A percentile compares a stretch with the other conserved stretches of the same genome.
These are phyloP conservation scores for Cheilosia vernalis DNA, from an alignment of 2,888 invertebrate species.

Conservation along the genomic window DNA sequence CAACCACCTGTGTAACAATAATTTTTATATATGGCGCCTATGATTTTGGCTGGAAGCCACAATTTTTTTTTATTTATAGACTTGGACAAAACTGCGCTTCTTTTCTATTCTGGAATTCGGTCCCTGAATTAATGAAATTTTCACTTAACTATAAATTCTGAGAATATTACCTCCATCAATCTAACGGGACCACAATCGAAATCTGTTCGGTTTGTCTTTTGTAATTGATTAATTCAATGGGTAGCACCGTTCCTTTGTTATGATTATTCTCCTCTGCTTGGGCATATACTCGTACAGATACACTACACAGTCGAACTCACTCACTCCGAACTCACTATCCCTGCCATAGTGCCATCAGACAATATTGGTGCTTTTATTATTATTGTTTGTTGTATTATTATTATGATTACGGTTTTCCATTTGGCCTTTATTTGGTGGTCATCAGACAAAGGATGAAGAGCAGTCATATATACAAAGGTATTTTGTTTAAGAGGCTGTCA, in stretches of 20 bases:
- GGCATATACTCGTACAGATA: neutral
- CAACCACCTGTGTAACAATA: conserved; percentile 12
- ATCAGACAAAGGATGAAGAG: conserved; percentile 9
- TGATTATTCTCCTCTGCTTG: conserved; percentile 6
- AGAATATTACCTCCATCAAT: conserved; percentile 15
- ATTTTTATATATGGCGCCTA: conserved; percentile 36
- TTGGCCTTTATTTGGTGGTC: conserved; percentile 25
- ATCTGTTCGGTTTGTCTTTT: conserved; percentile 9
- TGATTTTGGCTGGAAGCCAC: conserved; percentile 26
- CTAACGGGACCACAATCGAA: conserved; percentile 11
- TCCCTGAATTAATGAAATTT: conserved; percentile 26
- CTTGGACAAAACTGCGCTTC: conserved; percentile 9
- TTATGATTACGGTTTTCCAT: conserved; percentile 26
- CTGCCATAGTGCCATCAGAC: too few species aligned
- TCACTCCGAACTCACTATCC: too few species aligned
- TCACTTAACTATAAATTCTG: conserved; percentile 9
- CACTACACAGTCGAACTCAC: neutral
- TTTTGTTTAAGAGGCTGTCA: conserved; percentile 11
- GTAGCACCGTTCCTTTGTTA: conserved; percentile 36
- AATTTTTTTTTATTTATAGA: conserved; percentile 3
- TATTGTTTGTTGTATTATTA: conserved; percentile 27
- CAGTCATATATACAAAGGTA: too few species aligned
- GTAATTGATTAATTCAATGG: conserved; percentile 24
- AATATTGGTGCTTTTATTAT: conserved; percentile 39
- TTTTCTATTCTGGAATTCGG: conserved; percentile 1